Evolutionary conservation across 2,797 vertebrate species (phyloP), one percentile per base, ranked within the genome.

Genomic region (Ceyx erithaca): DNA sequence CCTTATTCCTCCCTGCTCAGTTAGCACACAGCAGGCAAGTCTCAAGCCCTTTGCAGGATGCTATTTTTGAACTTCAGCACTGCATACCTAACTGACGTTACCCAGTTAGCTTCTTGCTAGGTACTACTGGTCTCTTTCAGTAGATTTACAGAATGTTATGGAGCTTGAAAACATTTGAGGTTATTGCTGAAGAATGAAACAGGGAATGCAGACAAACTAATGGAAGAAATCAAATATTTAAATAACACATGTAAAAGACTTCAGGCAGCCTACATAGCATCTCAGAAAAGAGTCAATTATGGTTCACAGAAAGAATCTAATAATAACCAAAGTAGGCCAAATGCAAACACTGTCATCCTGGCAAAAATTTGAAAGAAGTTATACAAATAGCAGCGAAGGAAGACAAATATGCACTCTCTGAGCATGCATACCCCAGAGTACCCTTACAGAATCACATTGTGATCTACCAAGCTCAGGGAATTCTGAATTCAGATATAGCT

Each of bases 321-420:
- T 96, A 89, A 93, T 49, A 95, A 92, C 80, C 61, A 83, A 96
- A 95, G 83, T 86, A 96, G 96, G 91, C 89, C 90, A 94, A 96
- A 93, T 57, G 95, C 96, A 97, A 97, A 97, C 95, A 97, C 40
- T 90, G 72, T 93, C 86, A 95, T 95, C 82, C 94, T 76, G 92
- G 79, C 92, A 97, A 96, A 96, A 96, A 89, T 87, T 6, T 87
- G 75, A 94, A 96, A 92, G 92, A 66, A 96, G 87, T 93, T 97
- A 41, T 91, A 97, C 94, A 97, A 98, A 97, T 93, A 97, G 94
- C 96, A 96, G 61, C 69, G 89, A 93, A 91, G 63, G 83, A 97
- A 97, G 96, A 89, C 95, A 97, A 97, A 98, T 97, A 97, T 87
- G 69, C 79, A 95, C 72, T 77, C 54, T 70, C 61, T 4, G 51